Percentiles rank a stretch among this genome's conserved stretches.
Evolutionary conservation across 2,113 vertebrate species (phyloP).

Genomic region (Alligator mississippiensis): DNA sequence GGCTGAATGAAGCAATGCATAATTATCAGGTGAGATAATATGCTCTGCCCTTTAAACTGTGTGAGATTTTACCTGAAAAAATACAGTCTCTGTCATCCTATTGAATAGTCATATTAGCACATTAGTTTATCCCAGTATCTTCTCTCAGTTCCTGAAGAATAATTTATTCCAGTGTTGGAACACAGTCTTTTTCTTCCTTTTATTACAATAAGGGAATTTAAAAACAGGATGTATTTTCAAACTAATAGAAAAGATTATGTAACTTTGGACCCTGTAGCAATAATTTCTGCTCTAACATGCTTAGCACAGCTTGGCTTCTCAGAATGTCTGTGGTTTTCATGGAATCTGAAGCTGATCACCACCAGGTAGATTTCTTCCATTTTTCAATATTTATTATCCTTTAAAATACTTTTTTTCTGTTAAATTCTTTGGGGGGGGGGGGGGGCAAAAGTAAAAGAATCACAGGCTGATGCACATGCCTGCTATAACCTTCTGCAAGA

Average conservation of each 20-base stretch:
- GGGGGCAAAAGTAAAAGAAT: neutral
- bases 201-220: neutral
- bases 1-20: neutral
- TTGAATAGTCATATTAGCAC: neutral
- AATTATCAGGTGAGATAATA: neutral
- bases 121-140: neutral
- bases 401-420: neutral
- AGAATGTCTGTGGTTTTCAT: neutral
- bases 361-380: neutral
- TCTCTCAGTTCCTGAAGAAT: neutral
- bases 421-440: neutral
- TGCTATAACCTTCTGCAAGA: neutral
- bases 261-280: neutral
- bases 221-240: neutral
- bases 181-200: accelerated
- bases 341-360: neutral
- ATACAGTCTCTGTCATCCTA: neutral
- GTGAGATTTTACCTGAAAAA: neutral
- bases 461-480: no score
- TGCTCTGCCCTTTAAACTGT: neutral
- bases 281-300: neutral
- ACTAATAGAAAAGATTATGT: neutral
- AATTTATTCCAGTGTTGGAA: neutral
- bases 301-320: neutral
- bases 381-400: neutral